These are phyloP conservation scores for Mungos mungo DNA, from an alignment of 2,113 vertebrate species.

Conservation along the genomic window DNA sequence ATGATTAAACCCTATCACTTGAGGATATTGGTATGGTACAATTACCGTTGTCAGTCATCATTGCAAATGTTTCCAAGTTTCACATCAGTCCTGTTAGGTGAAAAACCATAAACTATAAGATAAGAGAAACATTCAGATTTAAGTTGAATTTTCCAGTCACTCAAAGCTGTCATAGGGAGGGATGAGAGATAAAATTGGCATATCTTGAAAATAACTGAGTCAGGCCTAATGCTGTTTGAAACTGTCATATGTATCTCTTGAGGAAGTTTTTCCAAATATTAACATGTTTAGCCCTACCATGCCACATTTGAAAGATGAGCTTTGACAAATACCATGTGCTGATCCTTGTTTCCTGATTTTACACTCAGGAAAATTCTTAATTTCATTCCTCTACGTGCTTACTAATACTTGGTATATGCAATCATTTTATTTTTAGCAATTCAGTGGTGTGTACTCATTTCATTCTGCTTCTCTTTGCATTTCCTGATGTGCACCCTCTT, in stretches of 20 bases:
- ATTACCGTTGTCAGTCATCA: not conserved
- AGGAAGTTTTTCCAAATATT: not conserved
- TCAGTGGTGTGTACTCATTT: not conserved
- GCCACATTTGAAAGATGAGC: not conserved
- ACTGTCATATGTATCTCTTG: not conserved
- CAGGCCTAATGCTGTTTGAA: not conserved
- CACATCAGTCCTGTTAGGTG: not conserved
- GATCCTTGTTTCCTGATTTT: not conserved
- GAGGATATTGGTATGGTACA: not conserved
- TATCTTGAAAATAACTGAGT: not conserved
- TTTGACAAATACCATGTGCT: not conserved
- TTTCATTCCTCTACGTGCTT: not conserved
- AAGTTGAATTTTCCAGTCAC: not conserved
- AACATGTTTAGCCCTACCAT: not conserved
- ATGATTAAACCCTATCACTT: not conserved
- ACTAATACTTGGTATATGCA: not conserved
- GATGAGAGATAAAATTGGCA: not conserved
- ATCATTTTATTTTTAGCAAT: not conserved
- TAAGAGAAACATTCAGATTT: conserved; percentile 12
- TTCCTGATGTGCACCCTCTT: not conserved
- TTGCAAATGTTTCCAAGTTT: not conserved
- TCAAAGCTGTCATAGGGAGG: not conserved
- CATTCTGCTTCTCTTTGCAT: not conserved
- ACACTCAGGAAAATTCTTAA: not conserved
- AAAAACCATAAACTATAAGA: not conserved